A percentile compares a stretch with the other conserved stretches of the same genome.
Evolutionary conservation across 2,797 vertebrate genomes (phyloP).

Genomic region (Smutsia temminckii): DNA sequence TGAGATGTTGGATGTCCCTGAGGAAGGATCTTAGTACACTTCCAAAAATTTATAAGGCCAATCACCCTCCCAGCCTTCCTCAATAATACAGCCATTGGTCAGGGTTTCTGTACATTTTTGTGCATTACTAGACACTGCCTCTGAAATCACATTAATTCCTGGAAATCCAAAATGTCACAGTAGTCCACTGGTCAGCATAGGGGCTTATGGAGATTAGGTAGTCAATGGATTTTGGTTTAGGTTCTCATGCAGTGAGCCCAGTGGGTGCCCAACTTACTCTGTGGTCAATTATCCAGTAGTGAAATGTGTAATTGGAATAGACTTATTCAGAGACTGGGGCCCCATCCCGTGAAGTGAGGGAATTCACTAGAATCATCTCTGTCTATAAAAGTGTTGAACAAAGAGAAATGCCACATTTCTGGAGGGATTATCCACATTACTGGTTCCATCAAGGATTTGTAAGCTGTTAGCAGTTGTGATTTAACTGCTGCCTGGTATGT

Average conservation of each 20-base stretch:
- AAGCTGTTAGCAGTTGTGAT: not conserved
- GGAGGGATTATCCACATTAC: not conserved
- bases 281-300: not conserved
- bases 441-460: not conserved
- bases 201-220: not conserved
- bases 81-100: too few species aligned
- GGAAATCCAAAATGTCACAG: not conserved
- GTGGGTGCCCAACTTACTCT: not conserved
- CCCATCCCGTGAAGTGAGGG: not conserved
- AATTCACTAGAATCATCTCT: not conserved
- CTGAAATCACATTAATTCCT: not conserved
- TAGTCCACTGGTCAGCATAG: not conserved
- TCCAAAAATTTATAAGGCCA: not conserved
- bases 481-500: not conserved
- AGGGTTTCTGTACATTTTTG: not conserved
- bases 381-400: not conserved
- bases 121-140: not conserved
- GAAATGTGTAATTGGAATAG: not conserved
- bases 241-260: not conserved
- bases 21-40: not conserved
- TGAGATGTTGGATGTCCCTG: not conserved
- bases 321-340: not conserved
- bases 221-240: not conserved
- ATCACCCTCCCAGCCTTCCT: not conserved
- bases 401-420: not conserved